These are phyloP conservation scores for Neogobius melanostomus DNA, from an alignment of 2,113 vertebrate genomes.

Conservation along the genomic window DNA sequence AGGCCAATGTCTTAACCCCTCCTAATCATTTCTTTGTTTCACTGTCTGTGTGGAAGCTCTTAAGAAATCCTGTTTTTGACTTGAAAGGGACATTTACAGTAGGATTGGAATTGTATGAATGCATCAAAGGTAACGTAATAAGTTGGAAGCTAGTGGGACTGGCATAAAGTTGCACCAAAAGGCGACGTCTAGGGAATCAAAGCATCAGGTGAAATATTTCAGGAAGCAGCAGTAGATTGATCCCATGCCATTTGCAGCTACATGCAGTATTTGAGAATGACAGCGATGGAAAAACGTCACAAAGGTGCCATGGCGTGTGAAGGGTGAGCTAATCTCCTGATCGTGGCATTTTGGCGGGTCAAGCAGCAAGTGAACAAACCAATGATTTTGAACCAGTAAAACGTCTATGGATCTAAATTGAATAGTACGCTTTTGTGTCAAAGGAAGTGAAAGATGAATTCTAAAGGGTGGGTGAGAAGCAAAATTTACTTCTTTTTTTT, in stretches of 20 bases:
- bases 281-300: slow-evolving; percentile 15
- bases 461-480: too few species aligned
- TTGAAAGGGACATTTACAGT: background rate
- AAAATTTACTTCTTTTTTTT: too few species aligned
- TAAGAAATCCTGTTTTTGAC: background rate
- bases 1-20: slow-evolving; percentile 29
- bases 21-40: slow-evolving; percentile 24
- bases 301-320: slow-evolving; percentile 10
- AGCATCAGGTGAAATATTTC: slow-evolving; percentile 5
- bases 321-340: slow-evolving; percentile 7
- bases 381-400: background rate
- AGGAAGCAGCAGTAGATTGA: slow-evolving; percentile 23
- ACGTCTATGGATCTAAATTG: too few species aligned
- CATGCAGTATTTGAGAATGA: slow-evolving; percentile 38
- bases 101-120: background rate
- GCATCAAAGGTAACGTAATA: background rate
- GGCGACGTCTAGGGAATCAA: slow-evolving; percentile 2
- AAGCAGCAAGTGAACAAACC: background rate
- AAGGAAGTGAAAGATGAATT: too few species aligned
- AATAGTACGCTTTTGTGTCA: too few species aligned
- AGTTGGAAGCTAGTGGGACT: background rate
- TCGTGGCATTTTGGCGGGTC: background rate
- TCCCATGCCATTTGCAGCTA: slow-evolving; percentile 27
- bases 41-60: slow-evolving; percentile 14
- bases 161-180: slow-evolving; percentile 4